These are phyloP conservation scores for Helostoma temminkii DNA, from an alignment of 2,797 vertebrate genomes.

Conservation along the genomic window DNA sequence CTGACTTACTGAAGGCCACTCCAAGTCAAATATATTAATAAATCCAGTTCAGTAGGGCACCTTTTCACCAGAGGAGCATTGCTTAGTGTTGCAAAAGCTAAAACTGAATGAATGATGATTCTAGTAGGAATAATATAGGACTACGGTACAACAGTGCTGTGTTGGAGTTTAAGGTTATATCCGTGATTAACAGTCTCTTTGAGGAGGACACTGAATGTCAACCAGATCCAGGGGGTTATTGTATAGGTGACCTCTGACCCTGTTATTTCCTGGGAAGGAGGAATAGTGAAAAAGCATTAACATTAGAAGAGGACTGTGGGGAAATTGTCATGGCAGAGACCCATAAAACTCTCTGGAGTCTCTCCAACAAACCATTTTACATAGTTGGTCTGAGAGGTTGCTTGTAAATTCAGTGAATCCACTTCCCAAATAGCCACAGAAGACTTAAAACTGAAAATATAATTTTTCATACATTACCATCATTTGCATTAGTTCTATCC, in stretches of 20 bases:
- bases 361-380: neutral
- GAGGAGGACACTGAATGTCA: neutral
- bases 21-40: constrained; percentile 21
- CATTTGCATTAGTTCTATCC: too few relatives aligned
- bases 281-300: constrained; percentile 7
- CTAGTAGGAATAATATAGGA: neutral
- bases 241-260: constrained; percentile 29
- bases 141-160: neutral
- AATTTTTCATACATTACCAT: neutral
- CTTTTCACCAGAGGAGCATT: neutral
- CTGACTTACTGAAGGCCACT: constrained; percentile 6
- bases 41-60: constrained; percentile 9
- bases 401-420: neutral
- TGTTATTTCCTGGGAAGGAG: neutral
- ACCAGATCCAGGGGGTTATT: constrained; percentile 20
- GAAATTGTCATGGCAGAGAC: neutral
- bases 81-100: neutral
- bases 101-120: neutral
- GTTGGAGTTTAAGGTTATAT: constrained; percentile 35
- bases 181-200: constrained; percentile 1
- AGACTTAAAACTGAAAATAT: neutral
- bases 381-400: neutral
- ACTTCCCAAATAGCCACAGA: neutral
- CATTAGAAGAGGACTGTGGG: neutral
- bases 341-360: neutral